Evolutionary conservation across 2,888 invertebrate species (phyloP), one percentile per base, ranked within the genome.

Genomic region (Priapulus caudatus): DNA sequence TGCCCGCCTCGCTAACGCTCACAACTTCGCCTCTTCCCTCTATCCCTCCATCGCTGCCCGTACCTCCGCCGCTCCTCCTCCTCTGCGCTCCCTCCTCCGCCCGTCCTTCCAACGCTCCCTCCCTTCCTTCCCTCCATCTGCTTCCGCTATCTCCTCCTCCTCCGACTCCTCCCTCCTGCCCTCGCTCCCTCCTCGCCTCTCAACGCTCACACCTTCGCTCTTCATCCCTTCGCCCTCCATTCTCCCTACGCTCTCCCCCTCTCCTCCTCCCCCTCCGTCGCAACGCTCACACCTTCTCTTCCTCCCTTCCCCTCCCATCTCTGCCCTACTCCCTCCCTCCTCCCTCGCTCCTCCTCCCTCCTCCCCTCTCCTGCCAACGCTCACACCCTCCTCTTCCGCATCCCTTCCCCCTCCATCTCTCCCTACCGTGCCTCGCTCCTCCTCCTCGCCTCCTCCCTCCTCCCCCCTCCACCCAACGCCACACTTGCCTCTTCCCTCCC

Each of bases 291-390:
- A 10, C 33, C 33, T 33, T 33, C n/a, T n/a, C n/a, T n/a, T 33
- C 33, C n/a, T n/a, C n/a, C 33, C n/a, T 33, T 33, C 33, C n/a
- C 33, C n/a, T n/a, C 33, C 33, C n/a, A n/a, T 33, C 33, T 33
- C 33, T 33, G 10, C n/a, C 33, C n/a, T 33, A 10, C 33, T 33
- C 33, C 10, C 10, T 33, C 33, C n/a, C n/a, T 33, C 33, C 33
- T 10, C 33, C 33, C 33, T 33, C 33, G 10, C 33, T 33, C 33
- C 33, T 10, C 33, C 33, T 33, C 33, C 10, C n/a, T 33, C n/a
- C 33, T 33, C 33, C 10, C n/a, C 33, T 33, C n/a, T n/a, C n/a
- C n/a, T n/a, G n/a, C n/a, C n/a, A n/a, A n/a, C n/a, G n/a, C n/a
- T n/a, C n/a, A n/a, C n/a, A n/a, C n/a, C n/a, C n/a, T n/a, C n/a